Conservation (phyloP, 2,113 vertebrate genomes). For the Cottus gobio region DNA sequence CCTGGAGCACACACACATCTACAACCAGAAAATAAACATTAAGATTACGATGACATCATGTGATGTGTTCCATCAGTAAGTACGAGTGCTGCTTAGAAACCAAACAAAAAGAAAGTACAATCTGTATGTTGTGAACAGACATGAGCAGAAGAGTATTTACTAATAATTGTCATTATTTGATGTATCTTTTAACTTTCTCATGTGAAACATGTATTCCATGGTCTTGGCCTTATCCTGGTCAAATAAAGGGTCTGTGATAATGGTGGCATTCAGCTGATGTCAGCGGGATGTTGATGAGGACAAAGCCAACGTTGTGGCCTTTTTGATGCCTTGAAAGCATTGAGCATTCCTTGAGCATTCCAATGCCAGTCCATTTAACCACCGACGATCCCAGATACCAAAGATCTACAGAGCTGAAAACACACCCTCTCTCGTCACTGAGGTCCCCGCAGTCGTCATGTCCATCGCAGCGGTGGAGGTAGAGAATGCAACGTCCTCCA, state of each 20-base stretch:
- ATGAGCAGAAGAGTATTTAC: neutral
- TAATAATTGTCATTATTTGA: neutral
- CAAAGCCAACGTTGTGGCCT: neutral
- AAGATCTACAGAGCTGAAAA: neutral
- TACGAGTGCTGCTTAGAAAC: neutral
- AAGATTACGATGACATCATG: neutral
- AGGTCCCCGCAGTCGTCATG: constrained; percentile 90
- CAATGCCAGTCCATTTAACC: neutral
- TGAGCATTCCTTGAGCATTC: neutral
- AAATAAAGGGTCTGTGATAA: neutral
- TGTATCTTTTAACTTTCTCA: neutral
- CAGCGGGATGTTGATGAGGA: neutral
- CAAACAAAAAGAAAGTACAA: neutral
- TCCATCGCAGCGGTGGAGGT: constrained; percentile 87
- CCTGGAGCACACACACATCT: constrained; percentile 80
- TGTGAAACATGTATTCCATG: neutral
- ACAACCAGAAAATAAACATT: constrained; percentile 1
- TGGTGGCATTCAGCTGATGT: neutral
- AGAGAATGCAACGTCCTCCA: constrained; percentile 84
- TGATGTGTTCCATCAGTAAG: neutral
- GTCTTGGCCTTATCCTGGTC: neutral
- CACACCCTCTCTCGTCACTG: constrained; percentile 87
- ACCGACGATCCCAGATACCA: neutral
- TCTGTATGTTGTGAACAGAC: neutral
- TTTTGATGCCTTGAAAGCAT: neutral